A percentile compares a stretch with the other conserved stretches of the same genome.
These are phyloP conservation scores for Erythrolamprus reginae DNA, from an alignment of 2,113 vertebrate species.

Conservation along the genomic window DNA sequence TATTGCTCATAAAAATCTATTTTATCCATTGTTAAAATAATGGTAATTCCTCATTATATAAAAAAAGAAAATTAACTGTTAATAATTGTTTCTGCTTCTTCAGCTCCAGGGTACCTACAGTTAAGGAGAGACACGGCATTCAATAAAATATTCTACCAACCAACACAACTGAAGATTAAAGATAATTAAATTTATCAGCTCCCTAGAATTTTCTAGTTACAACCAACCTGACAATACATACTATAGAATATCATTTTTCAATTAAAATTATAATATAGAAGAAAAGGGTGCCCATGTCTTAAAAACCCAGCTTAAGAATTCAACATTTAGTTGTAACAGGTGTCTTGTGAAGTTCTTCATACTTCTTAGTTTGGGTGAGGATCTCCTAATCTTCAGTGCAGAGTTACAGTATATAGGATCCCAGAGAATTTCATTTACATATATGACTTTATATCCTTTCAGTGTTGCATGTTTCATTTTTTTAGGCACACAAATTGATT, in stretches of 20 bases:
- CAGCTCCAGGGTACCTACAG: not conserved
- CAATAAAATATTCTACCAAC: not conserved
- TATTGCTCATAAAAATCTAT: not conserved
- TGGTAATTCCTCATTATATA: not conserved
- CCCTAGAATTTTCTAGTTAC: conserved; percentile 4
- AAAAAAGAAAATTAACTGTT: not conserved
- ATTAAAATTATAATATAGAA: not conserved
- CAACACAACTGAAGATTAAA: not conserved
- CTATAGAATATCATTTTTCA: not conserved
- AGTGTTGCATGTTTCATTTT: not conserved
- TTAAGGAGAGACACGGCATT: not conserved
- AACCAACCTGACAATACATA: not conserved
- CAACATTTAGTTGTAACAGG: not conserved
- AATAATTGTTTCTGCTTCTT: not conserved
- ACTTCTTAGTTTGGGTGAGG: not conserved
- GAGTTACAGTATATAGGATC: not conserved
- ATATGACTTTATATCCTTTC: not conserved
- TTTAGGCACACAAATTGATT: not conserved
- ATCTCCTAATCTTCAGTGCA: not conserved
- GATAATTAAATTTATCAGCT: conserved; percentile 10
- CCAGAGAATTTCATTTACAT: not conserved
- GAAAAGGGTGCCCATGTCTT: not conserved
- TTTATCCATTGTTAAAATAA: not conserved
- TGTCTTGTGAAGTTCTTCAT: not conserved
- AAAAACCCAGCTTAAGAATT: not conserved